Base-by-base conservation (phyloP, 2,797 vertebrate species). In the Ambastaia sidthimunki region DNA sequence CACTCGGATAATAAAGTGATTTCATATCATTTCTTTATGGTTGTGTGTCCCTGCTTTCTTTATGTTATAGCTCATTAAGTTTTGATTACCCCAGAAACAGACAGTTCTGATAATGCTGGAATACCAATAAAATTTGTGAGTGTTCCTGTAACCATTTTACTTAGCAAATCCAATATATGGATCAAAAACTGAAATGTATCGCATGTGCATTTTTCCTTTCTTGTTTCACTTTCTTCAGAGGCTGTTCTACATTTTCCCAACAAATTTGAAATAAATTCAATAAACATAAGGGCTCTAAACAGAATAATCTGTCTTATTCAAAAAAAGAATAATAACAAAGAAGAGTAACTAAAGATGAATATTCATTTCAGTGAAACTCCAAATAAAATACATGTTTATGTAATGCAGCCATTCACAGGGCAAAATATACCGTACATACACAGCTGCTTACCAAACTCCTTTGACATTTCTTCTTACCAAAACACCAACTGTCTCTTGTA, bases 1-100 rank as follows among this genome's bases (percentile, higher is more conserved):
- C 93, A 93, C 96, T 95, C 93, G 94, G 94, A 96, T 87, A 85
- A 94, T 94, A 94, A 94, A 91, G 93, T 96, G 95, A 96, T 96
- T 96, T 97, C 95, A 94, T 93, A 90, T 77, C 82, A 91, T 87
- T 88, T 87, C 84, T 71, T 88, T 86, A 87, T 92, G 74, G 90
- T 92, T 89, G 85, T 91, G 90, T 91, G 88, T 93, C 91, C 90
- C 84, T 91, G 84, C 88, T 88, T 88, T 87, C 48, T 31, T 34
- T 9, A 18, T 34, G 3, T 37, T 10, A n/a, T n/a, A 25, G 16
- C 31, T 41, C 13, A 48, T 37, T 25, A 78, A 54, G 7, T 16
- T 62, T 55, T 70, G 21, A 71, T 73, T 31, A 18, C 50, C 23
- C 18, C 1, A 50, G 41, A 69, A 60, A 75, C 76, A 70, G 54